Base-by-base conservation (phyloP, 2,888 invertebrate genomes). In the Melipona bicolor region DNA sequence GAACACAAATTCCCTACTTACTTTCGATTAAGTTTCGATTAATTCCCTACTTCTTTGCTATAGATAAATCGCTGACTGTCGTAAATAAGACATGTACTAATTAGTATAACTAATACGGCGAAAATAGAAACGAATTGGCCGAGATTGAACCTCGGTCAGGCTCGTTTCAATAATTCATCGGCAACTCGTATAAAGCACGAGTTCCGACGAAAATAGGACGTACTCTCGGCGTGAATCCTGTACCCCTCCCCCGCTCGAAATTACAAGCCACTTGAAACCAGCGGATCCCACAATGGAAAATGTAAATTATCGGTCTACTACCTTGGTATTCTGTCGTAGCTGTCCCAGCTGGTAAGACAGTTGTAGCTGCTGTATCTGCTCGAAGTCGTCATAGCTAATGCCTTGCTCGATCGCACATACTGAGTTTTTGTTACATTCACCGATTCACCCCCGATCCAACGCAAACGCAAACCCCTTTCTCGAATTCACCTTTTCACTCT, bases 241-340 rank as follows among this genome's bases (percentile, higher is more conserved):
- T 27, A 69, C 64, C 27, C 9, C 43, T 43, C 11, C 27, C 27
- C 15, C 21, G 52, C 27, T 80, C 74, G 59, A 81, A 80, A 69
- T 56, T 73, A n/a, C n/a, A 49, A 36, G 32, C 64, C 36, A 24
- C 27, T 73, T 75, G 65, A 75, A 82, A 75, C 64, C 59, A 43
- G 9, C 64, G 70, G 75, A 80, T 82, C 59, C 69, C 75, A 80
- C 70, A 80, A 82, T 80, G 75, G 69, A 81, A 59, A 74, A 81
- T 21, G 74, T 49, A 65, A 84, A 77, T 67, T 61, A 80, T 74
- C 65, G 11, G 6, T n/a, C 36, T 77, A 71, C 43, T 96, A 98
- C 98, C 98, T 98, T 91, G 98, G 98, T 95, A 98, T 98, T 94
- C 96, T 96, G 95, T 98, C 98, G 95, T 98, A 98, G 95, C 98